Base-by-base conservation (phyloP, 2,113 vertebrate genomes). In the Nettapus auritus region DNA sequence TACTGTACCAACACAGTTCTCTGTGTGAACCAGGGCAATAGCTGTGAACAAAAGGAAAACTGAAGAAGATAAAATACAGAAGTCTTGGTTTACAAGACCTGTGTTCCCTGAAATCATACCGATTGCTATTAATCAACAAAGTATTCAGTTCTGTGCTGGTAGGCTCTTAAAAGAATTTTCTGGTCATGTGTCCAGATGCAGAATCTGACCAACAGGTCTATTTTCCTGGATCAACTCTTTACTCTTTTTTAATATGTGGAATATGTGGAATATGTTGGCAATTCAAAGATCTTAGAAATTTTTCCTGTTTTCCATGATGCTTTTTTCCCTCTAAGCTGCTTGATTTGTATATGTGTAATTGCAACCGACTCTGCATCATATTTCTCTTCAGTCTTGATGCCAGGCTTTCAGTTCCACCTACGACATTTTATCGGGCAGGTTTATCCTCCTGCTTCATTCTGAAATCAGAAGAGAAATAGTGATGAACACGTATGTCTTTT, bases 321-420 rank as follows among this genome's bases (percentile, higher is more conserved):
- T n/a, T 73, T 20, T 90, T 95, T 96, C 55, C 67, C 46, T 77
- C 63, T 44, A 80, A 67, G 79, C 36, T 90, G 10, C 31, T 91
- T 90, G 63, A 86, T 86, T 91, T 83, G 46, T 90, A 55, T 0
- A 0, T 83, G 50, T 83, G 40, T 67, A 94, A 77, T 86, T 94
- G 76, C 64, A 86, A 33, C 55, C 74, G 69, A 88, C 22, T 55
- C 64, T 62, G 59, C 76, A 74, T 77, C 34, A 13, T 40, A 81
- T 81, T 90, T 95, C 93, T 60, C 67, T 88, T 94, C 40, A 50
- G 95, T 92, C 44, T 77, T 75, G 67, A 85, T 83, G 50, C 67
- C 71, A 91, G 67, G 19, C 34, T 90, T 93, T 88, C 88, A 88
- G 56, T 62, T 55, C 63, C 33, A 67, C 80, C 64, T 90, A 86